Evolutionary conservation across 1,140 invertebrate genomes (phyloP).

Genomic region (Paramacrobiotus metropolitanus): DNA sequence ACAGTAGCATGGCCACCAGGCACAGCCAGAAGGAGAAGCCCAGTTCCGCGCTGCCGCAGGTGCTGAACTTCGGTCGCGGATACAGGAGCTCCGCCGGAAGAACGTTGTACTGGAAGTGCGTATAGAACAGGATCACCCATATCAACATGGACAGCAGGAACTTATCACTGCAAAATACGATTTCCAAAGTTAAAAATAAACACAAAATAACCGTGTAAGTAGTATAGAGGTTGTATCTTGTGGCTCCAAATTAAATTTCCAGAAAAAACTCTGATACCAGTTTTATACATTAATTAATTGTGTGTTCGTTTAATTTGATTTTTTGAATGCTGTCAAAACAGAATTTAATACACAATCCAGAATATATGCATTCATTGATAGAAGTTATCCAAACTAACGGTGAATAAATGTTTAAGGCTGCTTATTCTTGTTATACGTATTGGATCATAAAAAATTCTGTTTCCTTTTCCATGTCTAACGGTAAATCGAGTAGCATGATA

Average conservation of each 20-base stretch:
- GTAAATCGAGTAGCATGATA: no score
- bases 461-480: no score
- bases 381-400: no score
- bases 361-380: no score
- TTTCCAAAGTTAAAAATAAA: no score
- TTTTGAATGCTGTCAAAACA: no score
- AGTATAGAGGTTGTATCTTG: background rate
- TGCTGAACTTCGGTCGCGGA: slow-evolving; percentile 37
- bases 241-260: no score
- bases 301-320: background rate
- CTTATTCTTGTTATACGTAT: no score
- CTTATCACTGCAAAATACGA: slow-evolving; percentile 47
- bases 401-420: no score
- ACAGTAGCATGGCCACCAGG: background rate
- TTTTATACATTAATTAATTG: background rate
- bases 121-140: slow-evolving; percentile 48
- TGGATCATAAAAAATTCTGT: no score
- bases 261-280: no score
- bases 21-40: slow-evolving; percentile 47
- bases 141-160: slow-evolving; percentile 39
- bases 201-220: background rate
- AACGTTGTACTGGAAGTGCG: slow-evolving; percentile 46
- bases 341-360: no score
- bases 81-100: slow-evolving; percentile 35
- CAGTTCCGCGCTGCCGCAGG: slow-evolving; percentile 37